Evolutionary conservation across 2,888 invertebrate genomes (phyloP).

Genomic region (Drosophila putrida): DNA sequence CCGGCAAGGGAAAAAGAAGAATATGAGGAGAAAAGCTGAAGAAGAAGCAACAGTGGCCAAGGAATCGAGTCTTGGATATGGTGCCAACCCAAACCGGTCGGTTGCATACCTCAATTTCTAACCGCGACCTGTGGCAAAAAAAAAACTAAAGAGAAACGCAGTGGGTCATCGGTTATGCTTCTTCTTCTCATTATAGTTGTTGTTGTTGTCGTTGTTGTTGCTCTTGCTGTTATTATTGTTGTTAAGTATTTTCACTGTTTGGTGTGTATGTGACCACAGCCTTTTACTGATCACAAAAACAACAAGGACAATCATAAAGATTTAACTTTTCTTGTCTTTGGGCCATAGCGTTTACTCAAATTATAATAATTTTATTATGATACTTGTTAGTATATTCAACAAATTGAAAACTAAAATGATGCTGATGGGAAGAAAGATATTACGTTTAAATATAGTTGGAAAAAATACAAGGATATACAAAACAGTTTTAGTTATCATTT

Average conservation of each 20-base stretch:
- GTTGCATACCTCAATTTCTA: slow-evolving; percentile 78
- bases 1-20: slow-evolving; percentile 35
- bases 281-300: slow-evolving; percentile 43
- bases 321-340: slow-evolving; percentile 19
- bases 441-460: neutral
- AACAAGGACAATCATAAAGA: slow-evolving; percentile 56
- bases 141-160: slow-evolving; percentile 72
- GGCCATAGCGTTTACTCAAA: slow-evolving; percentile 30
- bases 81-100: slow-evolving; percentile 79
- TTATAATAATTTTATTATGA: slow-evolving; percentile 14
- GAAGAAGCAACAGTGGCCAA: slow-evolving; percentile 41
- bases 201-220: slow-evolving; percentile 24
- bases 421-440: neutral
- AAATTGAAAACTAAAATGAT: neutral
- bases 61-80: slow-evolving; percentile 60
- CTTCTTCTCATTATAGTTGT: slow-evolving; percentile 27
- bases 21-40: slow-evolving; percentile 13
- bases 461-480: no score
- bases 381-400: neutral
- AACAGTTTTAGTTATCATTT: no score
- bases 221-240: slow-evolving; percentile 31
- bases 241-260: slow-evolving; percentile 44
- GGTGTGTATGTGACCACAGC: slow-evolving; percentile 43
- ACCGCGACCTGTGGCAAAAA: slow-evolving; percentile 76
- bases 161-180: slow-evolving; percentile 82